phyloP scores from a whole-genome alignment of 1,140 invertebrate genomes.

The Leptinotarsa texana region DNA sequence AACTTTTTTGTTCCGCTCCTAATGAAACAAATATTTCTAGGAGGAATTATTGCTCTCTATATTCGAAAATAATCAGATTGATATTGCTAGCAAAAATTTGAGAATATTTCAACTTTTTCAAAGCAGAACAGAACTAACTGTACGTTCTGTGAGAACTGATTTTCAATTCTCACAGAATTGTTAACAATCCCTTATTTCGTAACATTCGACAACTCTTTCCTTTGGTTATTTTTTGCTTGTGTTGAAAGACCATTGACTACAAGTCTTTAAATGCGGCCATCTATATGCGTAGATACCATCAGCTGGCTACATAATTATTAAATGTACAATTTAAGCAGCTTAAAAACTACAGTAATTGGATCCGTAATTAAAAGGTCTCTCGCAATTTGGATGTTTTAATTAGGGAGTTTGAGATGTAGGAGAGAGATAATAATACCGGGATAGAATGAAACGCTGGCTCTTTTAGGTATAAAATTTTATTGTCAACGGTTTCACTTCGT shows the following conservation, averaged over 20 bases:
- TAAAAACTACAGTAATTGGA: slow-evolving; percentile 49
- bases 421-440: slow-evolving; percentile 10
- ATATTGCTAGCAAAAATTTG: too few species aligned
- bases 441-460: not conserved
- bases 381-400: slow-evolving; percentile 51
- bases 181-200: too few species aligned
- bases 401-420: slow-evolving; percentile 31
- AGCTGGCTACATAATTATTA: slow-evolving; percentile 46
- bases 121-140: too few species aligned
- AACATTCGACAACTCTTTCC: not conserved
- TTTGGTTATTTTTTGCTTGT: slow-evolving; percentile 8
- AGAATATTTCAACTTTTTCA: too few species aligned
- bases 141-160: too few species aligned
- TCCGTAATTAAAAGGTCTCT: slow-evolving; percentile 48
- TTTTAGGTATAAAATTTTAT: slow-evolving; percentile 2
- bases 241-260: slow-evolving; percentile 15
- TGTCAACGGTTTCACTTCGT: not conserved
- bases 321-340: slow-evolving; percentile 49
- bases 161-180: too few species aligned
- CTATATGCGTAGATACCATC: slow-evolving; percentile 50
- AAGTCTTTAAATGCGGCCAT: slow-evolving; percentile 41
- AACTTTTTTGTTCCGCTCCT: too few species aligned
- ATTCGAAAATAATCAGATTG: too few species aligned
- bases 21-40: too few species aligned
- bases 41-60: too few species aligned